These are phyloP conservation scores for Coregonus clupeaformis DNA, from an alignment of 2,113 vertebrate species.

Conservation along the genomic window DNA sequence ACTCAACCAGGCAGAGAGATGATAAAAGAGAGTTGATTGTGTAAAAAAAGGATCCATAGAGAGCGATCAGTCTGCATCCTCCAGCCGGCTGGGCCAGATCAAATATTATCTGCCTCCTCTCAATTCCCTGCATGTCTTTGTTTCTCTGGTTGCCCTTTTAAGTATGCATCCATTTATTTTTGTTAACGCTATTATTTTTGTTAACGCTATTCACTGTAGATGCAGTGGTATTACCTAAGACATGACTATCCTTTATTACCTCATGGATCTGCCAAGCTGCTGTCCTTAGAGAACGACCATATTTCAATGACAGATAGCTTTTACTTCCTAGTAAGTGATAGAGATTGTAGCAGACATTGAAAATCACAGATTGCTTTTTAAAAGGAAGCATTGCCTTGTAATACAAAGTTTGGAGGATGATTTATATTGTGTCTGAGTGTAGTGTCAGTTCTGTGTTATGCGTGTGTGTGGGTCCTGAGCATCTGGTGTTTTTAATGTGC, in stretches of 20 bases:
- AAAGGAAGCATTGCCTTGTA: not conserved
- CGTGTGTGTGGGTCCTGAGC: not conserved
- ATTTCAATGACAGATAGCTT: not conserved
- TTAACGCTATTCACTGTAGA: not conserved
- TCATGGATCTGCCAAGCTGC: not conserved
- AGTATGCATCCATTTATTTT: not conserved
- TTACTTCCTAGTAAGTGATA: not conserved
- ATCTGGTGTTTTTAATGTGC: not conserved
- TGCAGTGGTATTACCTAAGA: not conserved
- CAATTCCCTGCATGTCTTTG: not conserved
- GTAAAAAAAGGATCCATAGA: no score
- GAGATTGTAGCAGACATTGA: not conserved
- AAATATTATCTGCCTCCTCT: not conserved
- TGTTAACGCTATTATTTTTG: not conserved
- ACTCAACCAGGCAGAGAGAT: no score
- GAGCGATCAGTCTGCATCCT: no score
- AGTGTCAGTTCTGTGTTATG: not conserved
- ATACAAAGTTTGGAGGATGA: no score
- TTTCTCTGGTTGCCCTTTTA: not conserved
- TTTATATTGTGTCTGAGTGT: no score
- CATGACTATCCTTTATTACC: not conserved
- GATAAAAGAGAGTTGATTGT: no score
- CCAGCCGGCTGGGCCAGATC: not conserved
- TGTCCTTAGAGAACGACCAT: not conserved
- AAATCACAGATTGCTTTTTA: not conserved